Percentiles rank a stretch among this genome's conserved stretches.
Conservation (phyloP, 2,113 vertebrate species). For the Amblyornis subalaris region DNA sequence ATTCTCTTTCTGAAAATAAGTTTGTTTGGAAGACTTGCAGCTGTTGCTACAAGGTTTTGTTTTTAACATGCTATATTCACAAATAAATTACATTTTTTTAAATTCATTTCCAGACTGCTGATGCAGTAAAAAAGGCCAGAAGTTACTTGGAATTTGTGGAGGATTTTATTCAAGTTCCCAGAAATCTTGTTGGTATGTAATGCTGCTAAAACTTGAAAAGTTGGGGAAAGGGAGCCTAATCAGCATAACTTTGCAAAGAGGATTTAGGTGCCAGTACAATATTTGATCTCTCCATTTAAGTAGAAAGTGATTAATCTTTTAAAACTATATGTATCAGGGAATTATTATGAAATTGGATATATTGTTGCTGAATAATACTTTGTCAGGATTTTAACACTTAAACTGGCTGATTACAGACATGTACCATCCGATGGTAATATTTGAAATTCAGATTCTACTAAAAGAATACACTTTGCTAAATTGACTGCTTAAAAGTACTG, state of each 20-base stretch:
- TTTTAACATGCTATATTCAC: not conserved
- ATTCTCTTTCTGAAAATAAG: not conserved
- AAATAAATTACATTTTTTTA: not conserved
- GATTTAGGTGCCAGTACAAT: not conserved
- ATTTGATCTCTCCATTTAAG: not conserved
- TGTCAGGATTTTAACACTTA: not conserved
- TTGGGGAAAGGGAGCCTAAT: not conserved
- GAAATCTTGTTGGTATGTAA: constrained; percentile 83
- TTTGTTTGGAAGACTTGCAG: not conserved
- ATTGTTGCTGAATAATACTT: not conserved
- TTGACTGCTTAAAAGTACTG: not conserved
- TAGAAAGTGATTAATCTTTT: not conserved
- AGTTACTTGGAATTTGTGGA: constrained; percentile 85
- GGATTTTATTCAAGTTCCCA: constrained; percentile 84
- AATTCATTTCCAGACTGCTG: constrained; percentile 74
- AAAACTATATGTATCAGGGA: not conserved
- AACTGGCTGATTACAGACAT: not conserved
- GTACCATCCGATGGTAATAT: not conserved
- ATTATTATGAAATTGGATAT: not conserved
- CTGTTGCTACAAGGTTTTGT: not conserved
- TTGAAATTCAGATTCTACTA: not conserved
- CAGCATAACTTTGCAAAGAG: not conserved
- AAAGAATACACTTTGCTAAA: rapidly evolving
- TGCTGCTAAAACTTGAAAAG: constrained; percentile 34
- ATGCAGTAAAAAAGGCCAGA: constrained; percentile 83